Evolutionary conservation across 2,113 vertebrate genomes (phyloP).

Genomic region (Callospermophilus lateralis): DNA sequence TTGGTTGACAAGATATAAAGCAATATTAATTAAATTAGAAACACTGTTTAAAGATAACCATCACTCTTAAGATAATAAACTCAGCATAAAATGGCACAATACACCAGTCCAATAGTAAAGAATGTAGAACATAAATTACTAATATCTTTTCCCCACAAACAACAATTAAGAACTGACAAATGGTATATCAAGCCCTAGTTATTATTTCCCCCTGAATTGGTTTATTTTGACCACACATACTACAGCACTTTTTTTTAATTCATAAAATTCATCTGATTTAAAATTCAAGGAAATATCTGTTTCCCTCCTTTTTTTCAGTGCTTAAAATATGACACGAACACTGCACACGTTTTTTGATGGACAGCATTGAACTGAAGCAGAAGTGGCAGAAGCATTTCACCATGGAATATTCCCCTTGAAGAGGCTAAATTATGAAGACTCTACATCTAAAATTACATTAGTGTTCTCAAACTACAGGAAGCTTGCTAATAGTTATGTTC

Average conservation of each 20-base stretch:
- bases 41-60: not conserved
- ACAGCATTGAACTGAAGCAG: not conserved
- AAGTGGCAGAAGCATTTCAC: not conserved
- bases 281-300: not conserved
- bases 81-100: not conserved
- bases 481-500: constrained; percentile 81
- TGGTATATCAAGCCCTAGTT: not conserved
- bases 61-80: not conserved
- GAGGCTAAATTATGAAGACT: constrained; percentile 67
- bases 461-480: constrained; percentile 80
- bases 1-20: not conserved
- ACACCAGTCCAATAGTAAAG: not conserved
- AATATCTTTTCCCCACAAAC: not conserved
- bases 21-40: not conserved
- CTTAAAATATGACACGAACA: not conserved
- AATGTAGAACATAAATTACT: constrained; percentile 41
- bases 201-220: not conserved
- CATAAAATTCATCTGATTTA: constrained; percentile 25
- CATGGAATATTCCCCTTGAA: constrained; percentile 26
- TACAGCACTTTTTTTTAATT: not conserved
- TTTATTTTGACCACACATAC: not conserved
- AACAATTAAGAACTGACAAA: not conserved
- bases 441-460: constrained; percentile 73
- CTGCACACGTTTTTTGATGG: not conserved
- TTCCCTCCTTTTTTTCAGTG: not conserved